phyloP scores from a whole-genome alignment of 2,113 vertebrate genomes.

The Callorhinus ursinus region DNA sequence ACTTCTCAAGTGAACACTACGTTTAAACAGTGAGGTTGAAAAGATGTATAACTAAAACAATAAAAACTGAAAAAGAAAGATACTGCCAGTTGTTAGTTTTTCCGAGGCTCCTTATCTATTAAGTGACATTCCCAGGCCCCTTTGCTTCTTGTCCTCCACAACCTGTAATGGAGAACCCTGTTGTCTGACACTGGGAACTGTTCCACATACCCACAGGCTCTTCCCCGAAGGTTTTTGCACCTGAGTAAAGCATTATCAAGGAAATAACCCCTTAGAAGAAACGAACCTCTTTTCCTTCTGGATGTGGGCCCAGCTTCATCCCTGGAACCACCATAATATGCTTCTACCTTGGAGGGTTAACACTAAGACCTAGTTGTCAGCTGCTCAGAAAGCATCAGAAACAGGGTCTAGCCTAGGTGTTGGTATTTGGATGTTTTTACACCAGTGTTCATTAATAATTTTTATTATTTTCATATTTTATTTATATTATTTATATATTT shows the following conservation, averaged over 20 bases:
- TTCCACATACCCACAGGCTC: background rate
- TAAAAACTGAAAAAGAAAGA: constrained; percentile 7
- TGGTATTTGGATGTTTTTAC: background rate
- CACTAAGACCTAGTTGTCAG: background rate
- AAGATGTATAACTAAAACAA: background rate
- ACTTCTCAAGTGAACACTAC: background rate
- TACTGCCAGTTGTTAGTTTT: background rate
- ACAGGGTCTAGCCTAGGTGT: background rate
- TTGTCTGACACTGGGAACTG: background rate
- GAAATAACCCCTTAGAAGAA: background rate
- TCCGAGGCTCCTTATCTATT: background rate
- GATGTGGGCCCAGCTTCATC: background rate
- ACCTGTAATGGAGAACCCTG: background rate
- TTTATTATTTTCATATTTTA: too few relatives aligned
- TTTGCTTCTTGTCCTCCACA: background rate
- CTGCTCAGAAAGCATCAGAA: background rate
- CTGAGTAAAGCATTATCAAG: constrained; percentile 24
- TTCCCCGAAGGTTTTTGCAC: background rate
- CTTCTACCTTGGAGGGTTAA: background rate
- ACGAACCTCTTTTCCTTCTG: background rate
- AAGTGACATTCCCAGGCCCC: background rate
- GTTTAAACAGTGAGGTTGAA: background rate
- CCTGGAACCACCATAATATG: background rate
- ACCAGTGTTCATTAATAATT: background rate
- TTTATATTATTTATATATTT: too few relatives aligned